A percentile compares a stretch with the other conserved stretches of the same genome.
phyloP scores from a whole-genome alignment of 2,113 vertebrate genomes.

The Podilymbus podiceps region DNA sequence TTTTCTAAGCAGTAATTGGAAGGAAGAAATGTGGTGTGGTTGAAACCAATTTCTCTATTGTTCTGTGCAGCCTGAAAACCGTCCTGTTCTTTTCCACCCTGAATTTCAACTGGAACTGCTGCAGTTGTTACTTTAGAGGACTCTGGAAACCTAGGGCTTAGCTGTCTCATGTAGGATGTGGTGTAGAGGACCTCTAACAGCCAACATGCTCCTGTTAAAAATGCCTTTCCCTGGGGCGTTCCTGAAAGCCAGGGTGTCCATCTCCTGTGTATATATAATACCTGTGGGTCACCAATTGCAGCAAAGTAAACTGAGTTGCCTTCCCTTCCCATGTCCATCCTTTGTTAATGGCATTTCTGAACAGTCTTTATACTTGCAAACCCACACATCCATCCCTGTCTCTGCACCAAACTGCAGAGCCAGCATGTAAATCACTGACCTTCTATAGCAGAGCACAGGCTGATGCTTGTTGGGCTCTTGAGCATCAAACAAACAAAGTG shows the following conservation, averaged over 20 bases:
- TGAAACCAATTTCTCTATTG: background rate
- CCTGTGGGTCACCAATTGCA: background rate
- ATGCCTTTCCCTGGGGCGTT: background rate
- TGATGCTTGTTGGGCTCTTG: background rate
- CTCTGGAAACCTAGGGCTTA: background rate
- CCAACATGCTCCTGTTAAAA: background rate
- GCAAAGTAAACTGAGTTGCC: background rate
- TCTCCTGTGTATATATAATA: background rate
- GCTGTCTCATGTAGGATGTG: background rate
- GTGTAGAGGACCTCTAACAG: background rate
- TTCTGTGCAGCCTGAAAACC: background rate
- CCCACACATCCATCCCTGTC: background rate
- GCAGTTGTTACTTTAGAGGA: background rate
- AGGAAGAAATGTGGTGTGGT: background rate
- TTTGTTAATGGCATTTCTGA: background rate
- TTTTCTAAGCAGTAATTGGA: background rate
- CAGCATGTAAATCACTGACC: rapidly evolving
- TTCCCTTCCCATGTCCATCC: background rate
- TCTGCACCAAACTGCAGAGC: background rate
- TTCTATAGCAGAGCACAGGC: background rate
- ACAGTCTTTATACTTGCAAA: background rate
- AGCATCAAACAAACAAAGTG: background rate
- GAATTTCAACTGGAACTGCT: background rate
- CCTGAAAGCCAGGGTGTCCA: background rate
- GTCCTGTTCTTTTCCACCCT: background rate